Percentiles rank a stretch among this genome's conserved stretches.
These are phyloP conservation scores for Hippocampus mohnikei DNA, from an alignment of 2,113 vertebrate genomes.

Conservation along the genomic window DNA sequence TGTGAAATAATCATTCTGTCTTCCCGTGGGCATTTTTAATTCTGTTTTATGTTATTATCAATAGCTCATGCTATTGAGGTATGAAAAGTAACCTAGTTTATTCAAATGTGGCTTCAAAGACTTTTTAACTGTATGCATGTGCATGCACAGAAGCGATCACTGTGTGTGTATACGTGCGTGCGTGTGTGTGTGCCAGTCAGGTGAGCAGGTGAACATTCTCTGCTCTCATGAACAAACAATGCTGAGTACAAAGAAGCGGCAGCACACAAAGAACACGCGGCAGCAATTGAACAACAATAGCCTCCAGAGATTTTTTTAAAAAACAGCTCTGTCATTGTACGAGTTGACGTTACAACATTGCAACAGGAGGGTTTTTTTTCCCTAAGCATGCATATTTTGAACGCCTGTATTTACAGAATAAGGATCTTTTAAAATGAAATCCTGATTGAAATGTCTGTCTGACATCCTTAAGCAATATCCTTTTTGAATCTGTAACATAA, in stretches of 20 bases:
- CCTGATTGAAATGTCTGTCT: not conserved
- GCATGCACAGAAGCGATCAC: too few species aligned
- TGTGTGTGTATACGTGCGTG: too few species aligned
- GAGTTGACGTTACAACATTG: conserved; percentile 30
- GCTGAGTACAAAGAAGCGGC: conserved; percentile 64
- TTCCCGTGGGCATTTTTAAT: not conserved
- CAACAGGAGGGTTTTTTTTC: conserved; percentile 12
- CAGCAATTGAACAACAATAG: conserved; percentile 75
- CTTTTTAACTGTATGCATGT: not conserved
- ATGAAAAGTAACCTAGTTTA: not conserved
- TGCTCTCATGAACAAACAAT: conserved; percentile 58
- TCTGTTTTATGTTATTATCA: not conserved
- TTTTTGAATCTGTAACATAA: not conserved
- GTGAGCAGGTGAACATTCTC: conserved; percentile 90
- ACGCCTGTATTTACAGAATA: not conserved
- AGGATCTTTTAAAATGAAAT: not conserved
- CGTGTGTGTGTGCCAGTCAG: conserved; percentile 81
- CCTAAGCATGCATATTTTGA: not conserved
- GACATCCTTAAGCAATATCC: not conserved
- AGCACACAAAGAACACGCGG: conserved; percentile 84
- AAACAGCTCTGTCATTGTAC: conserved; percentile 18
- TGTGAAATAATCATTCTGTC: not conserved
- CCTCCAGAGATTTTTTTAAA: conserved; percentile 18
- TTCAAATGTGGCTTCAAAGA: not conserved
- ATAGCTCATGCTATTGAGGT: not conserved